Evolutionary conservation across 2,113 vertebrate genomes (phyloP).

Genomic region (Platanista minor): DNA sequence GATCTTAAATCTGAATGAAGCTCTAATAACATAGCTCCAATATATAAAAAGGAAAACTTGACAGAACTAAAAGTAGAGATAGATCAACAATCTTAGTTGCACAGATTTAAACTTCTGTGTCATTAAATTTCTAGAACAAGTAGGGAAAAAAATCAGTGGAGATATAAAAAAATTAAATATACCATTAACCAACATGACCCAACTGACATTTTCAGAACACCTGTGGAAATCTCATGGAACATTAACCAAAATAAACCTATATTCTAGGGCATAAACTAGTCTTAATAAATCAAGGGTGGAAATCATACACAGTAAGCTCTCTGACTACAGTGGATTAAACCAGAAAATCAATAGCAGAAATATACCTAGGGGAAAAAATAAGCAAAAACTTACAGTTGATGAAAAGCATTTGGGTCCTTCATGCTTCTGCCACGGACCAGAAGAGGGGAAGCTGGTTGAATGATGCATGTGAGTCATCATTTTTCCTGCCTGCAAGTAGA

Average conservation of each 20-base stretch:
- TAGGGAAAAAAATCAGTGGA: background rate
- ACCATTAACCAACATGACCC: background rate
- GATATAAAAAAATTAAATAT: background rate
- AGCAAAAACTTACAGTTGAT: background rate
- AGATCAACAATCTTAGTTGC: background rate
- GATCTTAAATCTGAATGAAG: background rate
- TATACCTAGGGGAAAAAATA: background rate
- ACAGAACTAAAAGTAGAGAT: background rate
- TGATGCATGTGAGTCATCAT: background rate
- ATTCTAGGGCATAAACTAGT: background rate
- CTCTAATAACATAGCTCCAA: background rate
- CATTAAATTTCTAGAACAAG: conserved; percentile 7
- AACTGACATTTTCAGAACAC: conserved; percentile 12
- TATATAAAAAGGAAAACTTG: background rate
- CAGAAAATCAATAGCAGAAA: conserved; percentile 20
- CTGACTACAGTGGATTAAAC: background rate
- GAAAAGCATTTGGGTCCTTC: background rate
- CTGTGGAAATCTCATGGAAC: background rate
- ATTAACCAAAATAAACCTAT: conserved; percentile 33
- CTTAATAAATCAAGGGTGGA: conserved; percentile 6
- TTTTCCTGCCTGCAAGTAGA: conserved; percentile 8
- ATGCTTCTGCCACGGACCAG: background rate
- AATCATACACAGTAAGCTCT: conserved; percentile 9
- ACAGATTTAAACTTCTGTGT: conserved; percentile 12
- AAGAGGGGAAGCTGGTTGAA: background rate